A percentile compares a stretch with the other conserved stretches of the same genome.
phyloP scores from a whole-genome alignment of 2,797 vertebrate species.

The Aulostomus chinensis region DNA sequence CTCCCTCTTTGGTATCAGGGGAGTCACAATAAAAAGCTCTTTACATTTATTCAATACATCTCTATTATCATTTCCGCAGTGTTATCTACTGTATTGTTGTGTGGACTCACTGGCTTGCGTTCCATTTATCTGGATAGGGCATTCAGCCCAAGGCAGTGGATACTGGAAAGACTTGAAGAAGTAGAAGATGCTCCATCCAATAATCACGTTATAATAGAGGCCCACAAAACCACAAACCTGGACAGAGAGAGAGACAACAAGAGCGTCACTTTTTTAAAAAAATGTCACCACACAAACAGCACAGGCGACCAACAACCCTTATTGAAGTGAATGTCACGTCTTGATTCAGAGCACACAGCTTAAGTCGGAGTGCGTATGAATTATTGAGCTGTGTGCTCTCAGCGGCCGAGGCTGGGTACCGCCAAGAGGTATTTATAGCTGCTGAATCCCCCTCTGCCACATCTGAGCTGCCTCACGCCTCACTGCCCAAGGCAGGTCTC shows the following conservation, averaged over 20 bases:
- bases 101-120: constrained; percentile 83
- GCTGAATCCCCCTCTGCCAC: constrained; percentile 53
- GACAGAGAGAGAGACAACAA: constrained; percentile 9
- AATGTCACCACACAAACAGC: constrained; percentile 12
- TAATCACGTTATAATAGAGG: constrained; percentile 96
- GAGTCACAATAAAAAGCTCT: background rate
- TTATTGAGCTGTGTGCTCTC: constrained; percentile 81
- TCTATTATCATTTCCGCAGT: background rate
- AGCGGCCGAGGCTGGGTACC: constrained; percentile 49
- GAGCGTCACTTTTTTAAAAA: constrained; percentile 1
- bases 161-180: constrained; percentile 97
- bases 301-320: constrained; percentile 3
- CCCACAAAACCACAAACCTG: constrained; percentile 90
- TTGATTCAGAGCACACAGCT: constrained; percentile 43
- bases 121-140: constrained; percentile 88
- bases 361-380: constrained; percentile 66
- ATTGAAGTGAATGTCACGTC: constrained; percentile 13
- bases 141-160: constrained; percentile 94
- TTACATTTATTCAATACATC: no score
- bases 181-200: constrained; percentile 97
- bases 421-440: constrained; percentile 80
- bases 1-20: background rate
- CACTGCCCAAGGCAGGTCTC: constrained; percentile 35
- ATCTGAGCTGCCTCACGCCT: constrained; percentile 49
- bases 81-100: constrained; percentile 1